phyloP scores from a whole-genome alignment of 2,888 invertebrate genomes.

The Hanleya hanleyi region DNA sequence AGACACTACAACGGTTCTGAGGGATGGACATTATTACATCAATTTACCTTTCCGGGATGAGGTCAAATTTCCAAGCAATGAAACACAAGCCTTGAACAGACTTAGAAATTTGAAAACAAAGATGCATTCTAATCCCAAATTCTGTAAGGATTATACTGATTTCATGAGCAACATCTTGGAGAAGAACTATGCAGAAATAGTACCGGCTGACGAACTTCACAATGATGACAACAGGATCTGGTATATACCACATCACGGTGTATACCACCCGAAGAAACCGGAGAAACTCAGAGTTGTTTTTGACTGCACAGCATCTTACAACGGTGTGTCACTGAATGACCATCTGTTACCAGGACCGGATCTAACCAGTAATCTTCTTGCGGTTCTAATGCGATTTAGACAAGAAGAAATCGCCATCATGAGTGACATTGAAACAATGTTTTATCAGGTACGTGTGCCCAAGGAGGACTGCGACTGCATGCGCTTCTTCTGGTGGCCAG shows the following conservation, averaged over 20 bases:
- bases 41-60: constrained; percentile 15
- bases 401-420: constrained; percentile 9
- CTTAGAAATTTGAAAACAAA: constrained; percentile 11
- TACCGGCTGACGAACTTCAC: background rate
- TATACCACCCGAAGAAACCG: too few species aligned
- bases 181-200: constrained; percentile 22
- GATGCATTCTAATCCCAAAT: constrained; percentile 6
- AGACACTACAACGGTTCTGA: background rate
- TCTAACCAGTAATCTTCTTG: constrained; percentile 15
- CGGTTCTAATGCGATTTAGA: constrained; percentile 15
- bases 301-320: too few species aligned
- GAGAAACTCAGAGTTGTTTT: too few species aligned
- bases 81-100: constrained; percentile 8
- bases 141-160: constrained; percentile 17
- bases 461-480: too few species aligned
- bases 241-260: background rate
- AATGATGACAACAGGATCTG: background rate
- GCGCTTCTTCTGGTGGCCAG: constrained; percentile 10
- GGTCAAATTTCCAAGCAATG: constrained; percentile 2
- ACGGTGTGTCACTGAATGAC: constrained; percentile 17
- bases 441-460: constrained; percentile 9
- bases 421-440: constrained; percentile 20
- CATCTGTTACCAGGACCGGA: constrained; percentile 8
- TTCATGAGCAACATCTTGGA: constrained; percentile 30
- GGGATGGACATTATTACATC: constrained; percentile 14